Percentiles rank a stretch among this genome's conserved stretches.
Evolutionary conservation across 1,140 invertebrate species (phyloP).

Genomic region (Drosophila aff.): DNA sequence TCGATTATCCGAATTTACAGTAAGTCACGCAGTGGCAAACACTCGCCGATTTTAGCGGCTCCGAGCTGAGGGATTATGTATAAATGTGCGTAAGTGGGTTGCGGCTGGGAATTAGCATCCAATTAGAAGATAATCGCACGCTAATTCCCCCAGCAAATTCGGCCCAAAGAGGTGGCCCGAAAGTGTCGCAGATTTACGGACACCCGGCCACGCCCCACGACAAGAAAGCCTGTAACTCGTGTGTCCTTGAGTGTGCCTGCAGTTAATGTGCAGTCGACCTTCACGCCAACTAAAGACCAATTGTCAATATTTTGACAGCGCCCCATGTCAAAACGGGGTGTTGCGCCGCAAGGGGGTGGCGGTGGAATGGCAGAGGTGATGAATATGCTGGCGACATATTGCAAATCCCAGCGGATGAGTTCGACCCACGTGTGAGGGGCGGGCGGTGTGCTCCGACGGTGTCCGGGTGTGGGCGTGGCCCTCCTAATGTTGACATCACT

Average conservation of each 20-base stretch:
- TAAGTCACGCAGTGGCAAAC: conserved; percentile 76
- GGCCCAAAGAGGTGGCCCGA: conserved; percentile 21
- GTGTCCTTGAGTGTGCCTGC: conserved; percentile 50
- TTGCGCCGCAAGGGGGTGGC: conserved; percentile 2
- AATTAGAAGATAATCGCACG: conserved; percentile 77
- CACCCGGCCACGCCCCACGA: conserved; percentile 32
- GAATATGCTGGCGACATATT: conserved; percentile 68
- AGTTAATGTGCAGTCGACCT: conserved; percentile 78
- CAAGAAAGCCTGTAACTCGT: not conserved
- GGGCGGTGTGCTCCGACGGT: not conserved
- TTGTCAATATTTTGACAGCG: conserved; percentile 82
- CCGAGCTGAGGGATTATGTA: not conserved
- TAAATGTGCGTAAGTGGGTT: conserved; percentile 40
- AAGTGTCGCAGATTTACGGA: conserved; percentile 70
- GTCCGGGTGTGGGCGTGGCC: conserved; percentile 36
- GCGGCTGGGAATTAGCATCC: conserved; percentile 64
- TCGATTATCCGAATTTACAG: conserved; percentile 78
- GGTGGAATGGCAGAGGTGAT: conserved; percentile 37
- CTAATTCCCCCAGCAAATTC: conserved; percentile 62
- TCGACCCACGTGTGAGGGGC: conserved; percentile 30
- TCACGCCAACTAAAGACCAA: conserved; percentile 69
- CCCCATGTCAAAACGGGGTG: conserved; percentile 6
- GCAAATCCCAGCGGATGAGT: conserved; percentile 72
- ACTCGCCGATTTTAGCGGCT: conserved; percentile 62
- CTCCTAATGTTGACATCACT: conserved; percentile 78